These are phyloP conservation scores for Platycheirus rosarum DNA, from an alignment of 2,888 invertebrate species.

Conservation along the genomic window DNA sequence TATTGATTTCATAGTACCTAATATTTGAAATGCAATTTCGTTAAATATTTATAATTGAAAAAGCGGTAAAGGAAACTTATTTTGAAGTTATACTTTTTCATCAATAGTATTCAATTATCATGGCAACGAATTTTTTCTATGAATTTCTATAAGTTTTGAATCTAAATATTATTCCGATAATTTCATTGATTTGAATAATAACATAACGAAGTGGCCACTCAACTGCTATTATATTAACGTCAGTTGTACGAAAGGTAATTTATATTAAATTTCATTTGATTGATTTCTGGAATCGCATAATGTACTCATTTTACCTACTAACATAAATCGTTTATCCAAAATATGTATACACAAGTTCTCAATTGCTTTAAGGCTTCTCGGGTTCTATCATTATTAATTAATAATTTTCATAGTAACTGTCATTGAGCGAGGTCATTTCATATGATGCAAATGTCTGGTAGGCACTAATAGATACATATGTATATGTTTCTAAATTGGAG, in stretches of 20 bases:
- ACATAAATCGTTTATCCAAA: too few species aligned
- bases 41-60: too few species aligned
- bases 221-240: not conserved
- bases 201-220: not conserved
- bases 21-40: too few species aligned
- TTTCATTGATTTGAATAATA: not conserved
- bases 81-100: too few species aligned
- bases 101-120: too few species aligned
- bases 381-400: conserved; percentile 43
- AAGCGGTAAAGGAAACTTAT: too few species aligned
- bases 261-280: conserved; percentile 55
- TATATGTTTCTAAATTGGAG: conserved; percentile 7
- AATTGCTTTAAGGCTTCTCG: conserved; percentile 3
- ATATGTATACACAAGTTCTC: not conserved
- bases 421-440: conserved; percentile 56
- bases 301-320: not conserved
- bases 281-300: too few species aligned
- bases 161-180: not conserved
- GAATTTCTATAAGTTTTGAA: too few species aligned
- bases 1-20: too few species aligned
- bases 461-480: not conserved
- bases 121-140: too few species aligned
- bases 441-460: conserved; percentile 22
- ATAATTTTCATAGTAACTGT: conserved; percentile 28
- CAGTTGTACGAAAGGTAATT: conserved; percentile 16